Conservation (phyloP, 2,888 invertebrate species). For the Rhyacophila evoluta region DNA sequence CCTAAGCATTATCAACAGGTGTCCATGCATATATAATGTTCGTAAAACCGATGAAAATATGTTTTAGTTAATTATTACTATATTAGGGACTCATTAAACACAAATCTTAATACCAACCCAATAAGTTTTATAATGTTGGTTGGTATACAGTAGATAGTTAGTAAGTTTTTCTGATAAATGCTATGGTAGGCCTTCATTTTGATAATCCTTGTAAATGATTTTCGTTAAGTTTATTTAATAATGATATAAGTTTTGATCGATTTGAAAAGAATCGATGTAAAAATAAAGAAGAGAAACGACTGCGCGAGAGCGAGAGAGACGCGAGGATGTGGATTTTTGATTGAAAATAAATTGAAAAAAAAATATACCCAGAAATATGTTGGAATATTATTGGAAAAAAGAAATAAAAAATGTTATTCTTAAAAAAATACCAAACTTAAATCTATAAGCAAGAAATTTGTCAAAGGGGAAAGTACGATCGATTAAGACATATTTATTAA, state of each 20-base stretch:
- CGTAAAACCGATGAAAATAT: too few species aligned
- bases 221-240: not conserved
- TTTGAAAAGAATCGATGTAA: not conserved
- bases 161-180: not conserved
- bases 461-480: constrained; percentile 36
- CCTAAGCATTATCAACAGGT: too few species aligned
- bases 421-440: constrained; percentile 52
- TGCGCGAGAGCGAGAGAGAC: constrained; percentile 38
- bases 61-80: too few species aligned
- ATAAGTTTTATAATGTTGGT: too few species aligned
- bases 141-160: too few species aligned
- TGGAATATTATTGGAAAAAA: constrained; percentile 52
- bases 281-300: not conserved
- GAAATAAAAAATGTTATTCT: constrained; percentile 47
- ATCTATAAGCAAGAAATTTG: constrained; percentile 52
- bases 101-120: too few species aligned
- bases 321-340: constrained; percentile 44
- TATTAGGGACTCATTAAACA: too few species aligned
- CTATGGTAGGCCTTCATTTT: not conserved
- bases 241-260: not conserved
- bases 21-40: too few species aligned
- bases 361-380: constrained; percentile 44
- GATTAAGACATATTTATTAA: not conserved
- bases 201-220: not conserved
- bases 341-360: constrained; percentile 53